Percentiles rank a stretch among this genome's conserved stretches.
These are phyloP conservation scores for Myrmophylax atrothorax DNA, from an alignment of 2,113 vertebrate species.

Conservation along the genomic window DNA sequence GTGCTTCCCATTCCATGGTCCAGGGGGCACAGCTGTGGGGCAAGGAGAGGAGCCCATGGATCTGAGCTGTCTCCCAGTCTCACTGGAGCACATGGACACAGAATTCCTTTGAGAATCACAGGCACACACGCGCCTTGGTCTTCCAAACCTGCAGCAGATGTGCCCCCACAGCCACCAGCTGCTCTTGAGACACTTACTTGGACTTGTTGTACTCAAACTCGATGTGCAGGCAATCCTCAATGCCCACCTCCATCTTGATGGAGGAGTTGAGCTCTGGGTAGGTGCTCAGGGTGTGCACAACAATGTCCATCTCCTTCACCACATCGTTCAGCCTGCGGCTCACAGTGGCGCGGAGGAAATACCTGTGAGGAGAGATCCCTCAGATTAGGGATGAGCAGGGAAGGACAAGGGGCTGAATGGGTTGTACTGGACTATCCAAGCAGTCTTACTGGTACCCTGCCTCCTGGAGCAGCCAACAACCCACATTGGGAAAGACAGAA, in stretches of 20 bases:
- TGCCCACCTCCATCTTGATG: conserved; percentile 99
- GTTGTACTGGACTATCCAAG: neutral
- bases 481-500: neutral
- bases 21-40: neutral
- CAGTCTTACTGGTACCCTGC: neutral
- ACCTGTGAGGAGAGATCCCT: conserved; percentile 73
- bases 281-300: conserved; percentile 94
- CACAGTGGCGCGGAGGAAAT: conserved; percentile 94
- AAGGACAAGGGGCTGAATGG: neutral
- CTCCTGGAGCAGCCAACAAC: neutral
- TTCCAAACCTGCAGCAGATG: neutral
- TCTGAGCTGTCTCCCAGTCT: neutral
- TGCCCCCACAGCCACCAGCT: neutral
- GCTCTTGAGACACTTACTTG: conserved; percentile 84
- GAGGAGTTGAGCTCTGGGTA: conserved; percentile 97
- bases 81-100: accelerated
- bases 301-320: conserved; percentile 96
- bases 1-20: neutral
- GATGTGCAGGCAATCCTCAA: conserved; percentile 98
- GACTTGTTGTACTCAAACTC: conserved; percentile 99
- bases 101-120: neutral
- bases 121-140: accelerated
- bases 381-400: neutral
- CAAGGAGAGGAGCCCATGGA: neutral
- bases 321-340: conserved; percentile 94